Evolutionary conservation across 2,888 invertebrate genomes (phyloP), one percentile per base, ranked within the genome.

Genomic region (Melanargia galathea): DNA sequence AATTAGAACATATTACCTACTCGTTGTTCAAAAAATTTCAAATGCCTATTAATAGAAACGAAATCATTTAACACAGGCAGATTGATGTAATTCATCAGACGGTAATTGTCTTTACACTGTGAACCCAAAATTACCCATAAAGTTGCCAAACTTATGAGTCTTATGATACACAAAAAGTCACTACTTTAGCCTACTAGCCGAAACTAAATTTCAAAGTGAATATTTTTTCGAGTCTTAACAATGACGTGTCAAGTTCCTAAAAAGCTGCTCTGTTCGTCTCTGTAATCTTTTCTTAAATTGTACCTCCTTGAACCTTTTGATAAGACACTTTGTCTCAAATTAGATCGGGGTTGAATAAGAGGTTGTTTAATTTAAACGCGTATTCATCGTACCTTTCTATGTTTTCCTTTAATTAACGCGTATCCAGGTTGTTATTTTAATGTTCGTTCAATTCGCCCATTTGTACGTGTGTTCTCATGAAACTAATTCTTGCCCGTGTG

Each of bases 331-430:
- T 16, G 16, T 22, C 33, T 52, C 13, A 52, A 35, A 52, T 52
- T 33, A 52, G 33, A 52, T 52, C 20, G 33, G 20, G 5, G 33
- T 51, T 18, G 18, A 30, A 30, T 30, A 26, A 26, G 43, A 18
- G 11, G 45, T 46, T 18, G 13, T 2, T 46, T 22, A 18, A 8
- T 16, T 30, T 51, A 51, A 35, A 20, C 52, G 33, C 20, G 52
- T 20, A 16, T 51, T 49, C 49, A 16, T n/a, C 1, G 30, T 16
- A 10, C 49, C 49, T 26, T 26, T 35, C 35, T 20, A 33, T 52
- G 35, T 52, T 52, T 33, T 35, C 35, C 18, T 52, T 52, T 35
- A 13, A 52, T 52, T 52, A 11, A 7, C 52, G 26, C 8, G 8
- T 49, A 2, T 22, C 24, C 8, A 16, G 13, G 20, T 16, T 33